Percentiles rank a stretch among this genome's conserved stretches.
Conservation (phyloP, 2,113 vertebrate genomes). For the Polypterus senegalus region DNA sequence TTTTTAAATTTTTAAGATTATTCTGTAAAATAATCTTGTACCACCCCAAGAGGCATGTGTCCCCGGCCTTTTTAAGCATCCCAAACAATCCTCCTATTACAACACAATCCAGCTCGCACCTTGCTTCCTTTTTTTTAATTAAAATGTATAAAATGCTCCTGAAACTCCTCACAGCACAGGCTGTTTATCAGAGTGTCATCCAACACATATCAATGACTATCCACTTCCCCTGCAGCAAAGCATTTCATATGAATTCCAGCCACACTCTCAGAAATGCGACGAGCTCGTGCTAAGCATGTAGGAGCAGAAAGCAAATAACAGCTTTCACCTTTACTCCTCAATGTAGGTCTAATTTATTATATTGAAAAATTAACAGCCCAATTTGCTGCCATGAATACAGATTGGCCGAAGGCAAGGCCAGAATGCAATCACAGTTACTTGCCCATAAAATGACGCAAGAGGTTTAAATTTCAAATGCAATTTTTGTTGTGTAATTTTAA, state of each 20-base stretch:
- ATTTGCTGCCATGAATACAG: slow-evolving; percentile 1
- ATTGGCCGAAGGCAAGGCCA: slow-evolving; percentile 4
- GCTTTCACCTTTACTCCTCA: slow-evolving; percentile 21
- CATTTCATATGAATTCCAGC: slow-evolving; percentile 59
- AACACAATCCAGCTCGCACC: too few species aligned
- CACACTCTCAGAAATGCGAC: slow-evolving; percentile 43
- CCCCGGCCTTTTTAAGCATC: too few species aligned
- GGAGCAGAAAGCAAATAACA: slow-evolving; percentile 31
- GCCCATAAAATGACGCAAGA: not conserved
- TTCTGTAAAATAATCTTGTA: too few species aligned
- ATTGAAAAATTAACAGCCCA: slow-evolving; percentile 15
- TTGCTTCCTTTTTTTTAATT: slow-evolving; percentile 23
- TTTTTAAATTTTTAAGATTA: too few species aligned
- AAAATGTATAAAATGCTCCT: slow-evolving; percentile 50
- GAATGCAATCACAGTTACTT: slow-evolving; percentile 4
- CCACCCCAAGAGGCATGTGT: too few species aligned
- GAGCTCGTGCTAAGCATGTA: slow-evolving; percentile 53
- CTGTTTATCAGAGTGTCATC: slow-evolving; percentile 55
- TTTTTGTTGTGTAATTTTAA: too few species aligned
- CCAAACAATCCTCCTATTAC: too few species aligned
- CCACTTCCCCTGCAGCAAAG: slow-evolving; percentile 38
- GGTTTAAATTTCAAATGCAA: too few species aligned
- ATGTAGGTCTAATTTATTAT: slow-evolving; percentile 22
- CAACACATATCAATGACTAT: slow-evolving; percentile 60
- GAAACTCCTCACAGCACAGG: slow-evolving; percentile 37